Conservation (phyloP, 2,113 vertebrate genomes). For the Tupaia chinensis region DNA sequence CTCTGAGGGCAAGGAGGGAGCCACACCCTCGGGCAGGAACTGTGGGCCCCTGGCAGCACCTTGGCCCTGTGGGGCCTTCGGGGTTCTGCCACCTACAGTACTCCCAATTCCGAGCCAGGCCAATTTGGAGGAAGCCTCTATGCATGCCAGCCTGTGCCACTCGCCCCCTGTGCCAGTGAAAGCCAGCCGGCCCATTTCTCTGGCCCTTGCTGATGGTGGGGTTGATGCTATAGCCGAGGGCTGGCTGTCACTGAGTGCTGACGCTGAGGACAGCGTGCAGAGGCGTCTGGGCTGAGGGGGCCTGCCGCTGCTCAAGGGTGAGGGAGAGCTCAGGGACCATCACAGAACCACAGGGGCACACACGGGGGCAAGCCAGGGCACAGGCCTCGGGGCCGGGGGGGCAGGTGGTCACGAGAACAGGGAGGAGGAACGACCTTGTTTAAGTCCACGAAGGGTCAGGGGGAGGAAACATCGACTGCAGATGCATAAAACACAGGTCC, state of each 20-base stretch:
- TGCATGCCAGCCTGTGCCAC: neutral
- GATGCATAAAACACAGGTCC: neutral
- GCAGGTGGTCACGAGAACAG: neutral
- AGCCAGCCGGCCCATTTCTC: neutral
- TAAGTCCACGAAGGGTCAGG: neutral
- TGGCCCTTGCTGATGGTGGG: neutral
- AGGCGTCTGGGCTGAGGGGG: slow-evolving; percentile 44
- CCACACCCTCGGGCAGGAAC: neutral
- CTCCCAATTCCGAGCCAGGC: neutral
- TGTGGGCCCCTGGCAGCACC: accelerated
- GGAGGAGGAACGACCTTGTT: neutral
- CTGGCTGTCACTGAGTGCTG: neutral
- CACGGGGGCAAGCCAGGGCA: slow-evolving; percentile 12
- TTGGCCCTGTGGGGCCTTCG: accelerated
- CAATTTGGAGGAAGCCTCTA: neutral
- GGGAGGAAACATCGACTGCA: too few relatives aligned
- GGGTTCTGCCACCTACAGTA: neutral
- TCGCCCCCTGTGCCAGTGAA: neutral
- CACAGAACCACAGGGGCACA: slow-evolving; percentile 89
- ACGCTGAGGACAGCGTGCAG: neutral
- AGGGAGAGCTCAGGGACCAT: slow-evolving; percentile 87
- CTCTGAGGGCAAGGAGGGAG: neutral
- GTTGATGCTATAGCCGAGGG: neutral
- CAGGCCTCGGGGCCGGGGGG: neutral
- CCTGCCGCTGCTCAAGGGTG: neutral